Percentiles rank a stretch among this genome's conserved stretches.
These are phyloP conservation scores for Allophyes oxyacanthae DNA, from an alignment of 2,888 invertebrate genomes.

Conservation along the genomic window DNA sequence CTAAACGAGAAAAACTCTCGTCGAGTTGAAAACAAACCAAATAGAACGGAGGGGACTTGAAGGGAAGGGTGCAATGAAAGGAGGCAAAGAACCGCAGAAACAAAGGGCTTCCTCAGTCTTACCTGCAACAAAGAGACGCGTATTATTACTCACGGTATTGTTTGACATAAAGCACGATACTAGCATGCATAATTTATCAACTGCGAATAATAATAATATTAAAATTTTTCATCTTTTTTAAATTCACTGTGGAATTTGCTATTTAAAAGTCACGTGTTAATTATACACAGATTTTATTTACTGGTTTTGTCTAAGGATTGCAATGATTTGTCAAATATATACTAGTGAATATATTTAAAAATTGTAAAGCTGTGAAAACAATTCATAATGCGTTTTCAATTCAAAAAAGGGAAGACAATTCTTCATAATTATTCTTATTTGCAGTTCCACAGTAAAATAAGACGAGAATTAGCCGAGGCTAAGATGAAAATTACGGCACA, in stretches of 20 bases:
- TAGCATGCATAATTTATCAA: conserved; percentile 52
- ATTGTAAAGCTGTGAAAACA: not conserved
- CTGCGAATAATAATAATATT: conserved; percentile 40
- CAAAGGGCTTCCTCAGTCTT: conserved; percentile 73
- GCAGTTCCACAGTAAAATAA: too few species aligned
- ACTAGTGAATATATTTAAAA: too few species aligned
- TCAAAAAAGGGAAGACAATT: conserved; percentile 11
- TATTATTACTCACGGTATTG: conserved; percentile 65
- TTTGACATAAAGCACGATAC: conserved; percentile 50
- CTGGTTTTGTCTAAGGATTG: too few species aligned
- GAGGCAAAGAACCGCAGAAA: conserved; percentile 54
- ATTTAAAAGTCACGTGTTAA: not conserved
- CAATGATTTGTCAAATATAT: too few species aligned
- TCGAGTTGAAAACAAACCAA: conserved; percentile 54
- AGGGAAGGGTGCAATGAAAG: conserved; percentile 53
- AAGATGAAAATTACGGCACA: too few species aligned
- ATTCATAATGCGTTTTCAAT: not conserved
- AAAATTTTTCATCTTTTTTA: conserved; percentile 30
- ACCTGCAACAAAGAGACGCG: conserved; percentile 79
- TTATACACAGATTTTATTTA: too few species aligned
- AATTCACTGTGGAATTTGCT: conserved; percentile 10
- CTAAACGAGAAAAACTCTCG: conserved; percentile 26
- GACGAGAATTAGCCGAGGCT: too few species aligned
- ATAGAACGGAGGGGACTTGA: conserved; percentile 47
- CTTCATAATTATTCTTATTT: too few species aligned